Base-by-base conservation (phyloP, 2,888 invertebrate genomes). In the Drosophila engyochracea region DNA sequence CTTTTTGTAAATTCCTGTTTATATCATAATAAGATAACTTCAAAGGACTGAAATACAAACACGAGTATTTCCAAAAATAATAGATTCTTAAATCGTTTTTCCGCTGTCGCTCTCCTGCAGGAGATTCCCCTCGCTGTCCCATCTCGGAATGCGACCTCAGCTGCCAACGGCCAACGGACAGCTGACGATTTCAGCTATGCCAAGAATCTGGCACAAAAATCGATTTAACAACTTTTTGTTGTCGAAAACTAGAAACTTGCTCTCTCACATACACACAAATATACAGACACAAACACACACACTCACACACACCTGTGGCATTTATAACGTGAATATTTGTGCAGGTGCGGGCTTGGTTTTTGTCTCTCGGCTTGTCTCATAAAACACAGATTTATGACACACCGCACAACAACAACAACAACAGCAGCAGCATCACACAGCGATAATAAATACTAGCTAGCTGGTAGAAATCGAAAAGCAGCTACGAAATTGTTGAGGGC, bases 121-220 rank as follows among this genome's bases (percentile, higher is more conserved):
- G 16, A 25, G 19, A 25, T 4, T 47, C 12, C 7, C n/a, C 3
- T n/a, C 3, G n/a, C 31, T 53, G 31, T 7, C 31, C 12, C 9
- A 37, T 12, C 25, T 55, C 19, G 25, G 6, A 55, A 55, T 12
- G 19, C 19, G 22, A 55, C 16, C 37, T 28, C 19, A 19, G 9
- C 28, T 69, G 69, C 33, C 75, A 76, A 70, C 47, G 25, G 9
- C 25, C 65, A 76, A 63, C 62, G 55, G 67, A 62, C 41, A 35
- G 35, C 53, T 54, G 52, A 58, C 53, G 49, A 44, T 37, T 53
- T 47, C 16, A 79, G 81, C 59, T 79, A 85, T 85, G 87, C 85
- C 70, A 89, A 89, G 85, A 85, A 89, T 85, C 81, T 84, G 69
- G 76, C 73, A 80, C 67, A 65, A 60, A 73, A 79, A 72, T 65